Conservation (phyloP, 23 tunicate genomes). For the Halocynthia aurantium region DNA sequence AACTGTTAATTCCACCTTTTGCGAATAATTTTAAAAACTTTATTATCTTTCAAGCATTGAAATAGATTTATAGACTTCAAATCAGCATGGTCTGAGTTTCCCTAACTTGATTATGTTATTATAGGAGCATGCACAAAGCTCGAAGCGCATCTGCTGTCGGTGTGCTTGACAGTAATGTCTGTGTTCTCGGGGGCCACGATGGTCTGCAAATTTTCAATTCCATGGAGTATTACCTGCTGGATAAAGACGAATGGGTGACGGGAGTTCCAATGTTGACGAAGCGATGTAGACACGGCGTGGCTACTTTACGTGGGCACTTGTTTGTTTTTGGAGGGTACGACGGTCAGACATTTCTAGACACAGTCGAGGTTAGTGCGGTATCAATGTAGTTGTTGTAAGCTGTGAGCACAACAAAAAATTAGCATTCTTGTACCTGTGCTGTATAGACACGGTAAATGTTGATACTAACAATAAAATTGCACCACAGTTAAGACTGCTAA, state of each 20-base stretch:
- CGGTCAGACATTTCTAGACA: conserved; percentile 69
- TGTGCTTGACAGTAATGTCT: conserved; percentile 58
- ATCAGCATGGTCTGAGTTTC: no score
- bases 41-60: no score
- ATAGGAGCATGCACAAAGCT: conserved; percentile 58
- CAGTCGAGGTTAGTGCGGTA: conserved; percentile 42
- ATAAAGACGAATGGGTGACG: conserved; percentile 52
- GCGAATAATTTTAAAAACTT: no score
- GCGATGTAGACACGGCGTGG: conserved; percentile 84
- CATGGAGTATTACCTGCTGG: conserved; percentile 53
- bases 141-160: conserved; percentile 88
- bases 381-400: not conserved
- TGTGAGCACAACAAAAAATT: not conserved
- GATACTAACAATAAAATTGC: not conserved
- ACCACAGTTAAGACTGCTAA: no score
- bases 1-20: no score
- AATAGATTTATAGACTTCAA: no score
- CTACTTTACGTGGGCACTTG: conserved; percentile 57
- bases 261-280: conserved; percentile 69
- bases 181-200: conserved; percentile 91
- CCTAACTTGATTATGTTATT: not conserved
- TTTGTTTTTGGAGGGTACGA: conserved; percentile 98
- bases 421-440: not conserved
- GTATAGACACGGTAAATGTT: not conserved
- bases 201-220: conserved; percentile 85